Conservation (phyloP, 2,888 invertebrate genomes). For the Pachliopta kotzebuea region DNA sequence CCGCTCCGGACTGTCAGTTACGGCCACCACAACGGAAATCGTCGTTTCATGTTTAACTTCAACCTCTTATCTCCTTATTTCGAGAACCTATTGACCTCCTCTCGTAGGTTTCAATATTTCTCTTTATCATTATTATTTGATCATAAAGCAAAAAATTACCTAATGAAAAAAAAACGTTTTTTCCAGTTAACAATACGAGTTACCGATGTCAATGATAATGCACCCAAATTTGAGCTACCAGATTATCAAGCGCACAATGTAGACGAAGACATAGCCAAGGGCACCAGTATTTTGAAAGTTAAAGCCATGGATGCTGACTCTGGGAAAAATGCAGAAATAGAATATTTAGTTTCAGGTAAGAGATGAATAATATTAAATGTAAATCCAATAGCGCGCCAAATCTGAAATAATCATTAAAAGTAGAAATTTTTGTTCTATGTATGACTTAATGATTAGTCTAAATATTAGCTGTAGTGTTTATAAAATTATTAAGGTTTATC, state of each 20-base stretch:
- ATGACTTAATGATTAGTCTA: neutral
- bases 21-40: too few species aligned
- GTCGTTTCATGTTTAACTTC: too few species aligned
- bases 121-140: too few species aligned
- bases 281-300: slow-evolving; percentile 95
- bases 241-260: slow-evolving; percentile 98
- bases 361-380: neutral
- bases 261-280: slow-evolving; percentile 95
- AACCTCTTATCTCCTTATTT: too few species aligned
- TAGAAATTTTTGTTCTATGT: neutral
- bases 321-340: slow-evolving; percentile 96
- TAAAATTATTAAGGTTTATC: neutral
- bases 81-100: too few species aligned
- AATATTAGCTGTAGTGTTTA: neutral
- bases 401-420: neutral
- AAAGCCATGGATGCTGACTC: slow-evolving; percentile 98
- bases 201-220: slow-evolving; percentile 98
- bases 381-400: neutral
- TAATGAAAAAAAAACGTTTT: neutral
- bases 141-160: neutral
- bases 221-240: slow-evolving; percentile 96
- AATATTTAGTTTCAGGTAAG: slow-evolving; percentile 89
- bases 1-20: too few species aligned
- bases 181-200: slow-evolving; percentile 94
- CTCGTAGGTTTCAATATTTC: too few species aligned